Percentiles rank a stretch among this genome's conserved stretches.
phyloP scores from a whole-genome alignment of 2,113 vertebrate species.

The Cairina moschata region DNA sequence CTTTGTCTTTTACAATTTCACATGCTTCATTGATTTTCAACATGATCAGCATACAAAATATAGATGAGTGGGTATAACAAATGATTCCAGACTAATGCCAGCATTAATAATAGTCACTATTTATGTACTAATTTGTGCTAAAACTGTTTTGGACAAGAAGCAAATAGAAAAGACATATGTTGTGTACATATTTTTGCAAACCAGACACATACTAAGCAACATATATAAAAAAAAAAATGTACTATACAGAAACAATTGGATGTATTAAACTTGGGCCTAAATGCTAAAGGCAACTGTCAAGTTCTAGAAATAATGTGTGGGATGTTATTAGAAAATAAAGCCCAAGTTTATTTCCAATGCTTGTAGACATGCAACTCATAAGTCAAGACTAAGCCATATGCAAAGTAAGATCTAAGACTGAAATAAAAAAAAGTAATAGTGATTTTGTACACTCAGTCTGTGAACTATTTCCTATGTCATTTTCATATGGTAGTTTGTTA shows the following conservation, averaged over 20 bases:
- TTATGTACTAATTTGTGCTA: conserved; percentile 20
- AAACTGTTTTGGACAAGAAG: conserved; percentile 15
- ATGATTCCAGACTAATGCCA: conserved; percentile 35
- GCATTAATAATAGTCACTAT: conserved; percentile 45
- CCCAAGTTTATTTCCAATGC: not conserved
- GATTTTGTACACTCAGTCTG: not conserved
- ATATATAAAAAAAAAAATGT: not conserved
- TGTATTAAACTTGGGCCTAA: not conserved
- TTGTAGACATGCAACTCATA: not conserved
- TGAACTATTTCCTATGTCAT: not conserved
- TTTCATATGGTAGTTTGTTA: not conserved
- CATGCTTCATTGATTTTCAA: conserved; percentile 35
- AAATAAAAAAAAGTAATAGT: not conserved
- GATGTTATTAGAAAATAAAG: not conserved
- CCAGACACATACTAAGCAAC: not conserved
- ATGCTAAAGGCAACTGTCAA: not conserved
- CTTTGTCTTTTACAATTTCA: not conserved
- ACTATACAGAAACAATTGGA: not conserved
- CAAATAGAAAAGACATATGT: conserved; percentile 21
- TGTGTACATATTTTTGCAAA: conserved; percentile 16
- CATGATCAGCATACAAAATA: conserved; percentile 24
- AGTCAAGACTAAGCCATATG: not conserved
- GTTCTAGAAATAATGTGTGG: not conserved
- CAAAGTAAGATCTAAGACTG: not conserved
- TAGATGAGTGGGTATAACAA: conserved; percentile 32